These are phyloP conservation scores for Motacilla tschutschensis DNA, from an alignment of 2,113 vertebrate genomes.

Conservation along the genomic window DNA sequence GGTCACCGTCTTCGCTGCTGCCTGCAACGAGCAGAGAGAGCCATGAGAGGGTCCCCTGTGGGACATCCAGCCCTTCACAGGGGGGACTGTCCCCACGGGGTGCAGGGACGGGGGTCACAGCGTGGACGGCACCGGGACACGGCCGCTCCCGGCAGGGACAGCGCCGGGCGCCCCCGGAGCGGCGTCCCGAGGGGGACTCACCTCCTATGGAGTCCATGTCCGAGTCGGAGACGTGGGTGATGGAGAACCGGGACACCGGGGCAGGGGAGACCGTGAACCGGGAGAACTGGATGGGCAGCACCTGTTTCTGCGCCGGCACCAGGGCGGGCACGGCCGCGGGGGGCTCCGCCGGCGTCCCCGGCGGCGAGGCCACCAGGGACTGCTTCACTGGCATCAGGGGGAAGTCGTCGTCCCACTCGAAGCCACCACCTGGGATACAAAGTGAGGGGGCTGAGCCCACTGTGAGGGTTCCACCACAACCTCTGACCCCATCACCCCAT, in stretches of 20 bases:
- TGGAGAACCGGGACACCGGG: constrained; percentile 88
- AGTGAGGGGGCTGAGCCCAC: background rate
- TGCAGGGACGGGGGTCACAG: background rate
- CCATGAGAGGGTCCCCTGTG: fast-evolving
- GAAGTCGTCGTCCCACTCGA: constrained; percentile 75
- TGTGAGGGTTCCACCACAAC: background rate
- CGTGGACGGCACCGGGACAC: fast-evolving
- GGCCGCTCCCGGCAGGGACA: too few species aligned
- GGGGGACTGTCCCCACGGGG: background rate
- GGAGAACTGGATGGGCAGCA: constrained; percentile 72
- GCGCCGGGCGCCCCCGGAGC: background rate
- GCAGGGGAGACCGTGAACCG: constrained; percentile 91
- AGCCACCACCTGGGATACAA: constrained; percentile 66
- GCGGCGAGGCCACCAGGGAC: constrained; percentile 49
- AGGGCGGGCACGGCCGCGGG: constrained; percentile 18
- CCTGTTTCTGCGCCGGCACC: constrained; percentile 58
- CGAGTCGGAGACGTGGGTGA: constrained; percentile 91
- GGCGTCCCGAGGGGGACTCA: constrained; percentile 36
- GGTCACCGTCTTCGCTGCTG: constrained; percentile 81
- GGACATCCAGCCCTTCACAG: fast-evolving
- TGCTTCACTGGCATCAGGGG: constrained; percentile 71
- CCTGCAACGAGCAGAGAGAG: constrained; percentile 34
- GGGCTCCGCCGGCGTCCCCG: background rate
- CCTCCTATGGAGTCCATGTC: constrained; percentile 85
- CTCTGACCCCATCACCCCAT: too few species aligned